These are phyloP conservation scores for Wiebesia pumilae DNA, from an alignment of 1,140 invertebrate species.

Conservation along the genomic window DNA sequence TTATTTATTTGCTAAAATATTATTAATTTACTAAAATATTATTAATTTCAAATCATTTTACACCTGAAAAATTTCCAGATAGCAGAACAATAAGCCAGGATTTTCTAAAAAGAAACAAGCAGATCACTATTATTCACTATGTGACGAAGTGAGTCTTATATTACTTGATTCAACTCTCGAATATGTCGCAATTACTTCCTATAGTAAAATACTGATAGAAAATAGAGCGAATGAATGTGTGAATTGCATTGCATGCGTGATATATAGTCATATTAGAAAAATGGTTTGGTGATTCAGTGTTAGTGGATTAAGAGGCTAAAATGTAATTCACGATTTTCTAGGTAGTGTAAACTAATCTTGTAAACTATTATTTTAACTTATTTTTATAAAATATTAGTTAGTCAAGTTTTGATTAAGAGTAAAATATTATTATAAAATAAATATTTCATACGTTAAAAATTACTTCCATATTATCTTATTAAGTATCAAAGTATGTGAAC, in stretches of 20 bases:
- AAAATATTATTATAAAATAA: too few species aligned
- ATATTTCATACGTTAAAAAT: too few species aligned
- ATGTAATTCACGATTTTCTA: constrained; percentile 61
- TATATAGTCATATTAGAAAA: constrained; percentile 60
- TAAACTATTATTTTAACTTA: background rate
- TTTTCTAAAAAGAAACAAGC: constrained; percentile 28
- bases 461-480: too few species aligned
- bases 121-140: constrained; percentile 10
- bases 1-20: too few species aligned
- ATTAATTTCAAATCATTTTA: too few species aligned
- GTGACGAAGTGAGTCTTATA: constrained; percentile 18
- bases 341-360: constrained; percentile 51
- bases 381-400: constrained; percentile 40
- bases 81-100: background rate
- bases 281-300: constrained; percentile 49
- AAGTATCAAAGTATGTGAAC: too few species aligned
- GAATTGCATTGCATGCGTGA: constrained; percentile 43
- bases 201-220: constrained; percentile 53
- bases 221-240: constrained; percentile 35
- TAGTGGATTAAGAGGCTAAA: constrained; percentile 54
- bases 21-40: too few species aligned
- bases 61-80: background rate
- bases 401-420: background rate
- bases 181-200: constrained; percentile 50
- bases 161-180: constrained; percentile 44